Evolutionary conservation across 2,797 vertebrate species (phyloP).

Genomic region (Gouania willdenowi): DNA sequence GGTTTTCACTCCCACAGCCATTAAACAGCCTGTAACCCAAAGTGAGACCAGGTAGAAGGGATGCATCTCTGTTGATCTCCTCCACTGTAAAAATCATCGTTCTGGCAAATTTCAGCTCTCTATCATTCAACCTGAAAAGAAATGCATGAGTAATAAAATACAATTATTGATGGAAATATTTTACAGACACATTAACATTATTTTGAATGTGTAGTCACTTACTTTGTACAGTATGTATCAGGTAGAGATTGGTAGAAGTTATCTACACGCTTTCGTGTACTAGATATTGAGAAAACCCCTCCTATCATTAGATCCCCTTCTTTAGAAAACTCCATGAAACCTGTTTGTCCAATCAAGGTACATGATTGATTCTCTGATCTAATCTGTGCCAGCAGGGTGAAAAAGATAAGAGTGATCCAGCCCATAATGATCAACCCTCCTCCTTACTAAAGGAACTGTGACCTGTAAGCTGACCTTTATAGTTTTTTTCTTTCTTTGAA

Average conservation of each 20-base stretch:
- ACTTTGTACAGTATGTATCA: slow-evolving; percentile 40
- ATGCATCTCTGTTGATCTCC: slow-evolving; percentile 53
- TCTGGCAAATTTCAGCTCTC: slow-evolving; percentile 61
- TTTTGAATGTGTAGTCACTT: slow-evolving; percentile 11
- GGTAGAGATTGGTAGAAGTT: slow-evolving; percentile 38
- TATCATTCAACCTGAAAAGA: slow-evolving; percentile 51
- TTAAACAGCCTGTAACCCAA: slow-evolving; percentile 61
- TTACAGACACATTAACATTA: background rate
- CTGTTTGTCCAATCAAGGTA: slow-evolving; percentile 46
- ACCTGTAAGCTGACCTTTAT: slow-evolving; percentile 32
- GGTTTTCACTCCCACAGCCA: slow-evolving; percentile 49
- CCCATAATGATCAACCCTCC: slow-evolving; percentile 40
- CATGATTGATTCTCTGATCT: slow-evolving; percentile 51
- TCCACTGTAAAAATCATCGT: slow-evolving; percentile 62
- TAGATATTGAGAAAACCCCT: slow-evolving; percentile 58
- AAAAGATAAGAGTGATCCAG: slow-evolving; percentile 33
- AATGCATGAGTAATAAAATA: background rate
- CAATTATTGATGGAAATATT: background rate
- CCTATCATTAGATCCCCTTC: slow-evolving; percentile 62
- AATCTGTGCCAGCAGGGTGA: slow-evolving; percentile 34
- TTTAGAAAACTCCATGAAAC: slow-evolving; percentile 52
- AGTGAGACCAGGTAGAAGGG: slow-evolving; percentile 49
- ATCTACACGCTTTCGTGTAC: slow-evolving; percentile 7
- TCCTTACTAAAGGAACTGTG: slow-evolving; percentile 2
- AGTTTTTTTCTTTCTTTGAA: background rate